Percentiles rank a stretch among this genome's conserved stretches.
Evolutionary conservation across 1,140 invertebrate species (phyloP).

Genomic region (Portunus trituberculatus): DNA sequence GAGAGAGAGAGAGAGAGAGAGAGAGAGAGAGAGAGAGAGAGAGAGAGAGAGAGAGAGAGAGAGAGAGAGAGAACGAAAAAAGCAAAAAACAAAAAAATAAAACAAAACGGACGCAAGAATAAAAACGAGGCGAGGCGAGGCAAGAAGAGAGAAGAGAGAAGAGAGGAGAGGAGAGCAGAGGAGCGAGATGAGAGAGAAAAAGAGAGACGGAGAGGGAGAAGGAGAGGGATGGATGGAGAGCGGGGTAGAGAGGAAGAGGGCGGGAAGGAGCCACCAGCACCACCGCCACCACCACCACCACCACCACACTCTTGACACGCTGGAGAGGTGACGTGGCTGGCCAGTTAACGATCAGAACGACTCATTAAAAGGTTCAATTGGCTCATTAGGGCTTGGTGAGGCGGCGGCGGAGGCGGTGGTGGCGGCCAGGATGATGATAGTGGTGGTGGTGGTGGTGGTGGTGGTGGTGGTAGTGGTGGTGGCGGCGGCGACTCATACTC

Average conservation of each 20-base stretch:
- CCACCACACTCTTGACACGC: background rate
- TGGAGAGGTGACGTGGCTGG: background rate
- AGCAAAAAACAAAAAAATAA: too few relatives aligned
- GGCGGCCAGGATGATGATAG: background rate
- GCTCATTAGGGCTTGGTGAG: conserved; percentile 18
- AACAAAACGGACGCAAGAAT: too few relatives aligned
- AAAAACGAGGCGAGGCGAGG: too few relatives aligned
- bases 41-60: too few relatives aligned
- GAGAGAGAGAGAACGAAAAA: too few relatives aligned
- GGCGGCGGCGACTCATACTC: background rate
- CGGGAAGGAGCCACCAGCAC: background rate
- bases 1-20: too few relatives aligned
- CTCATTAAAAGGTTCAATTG: conserved; percentile 23
- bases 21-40: too few relatives aligned
- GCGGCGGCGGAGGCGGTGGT: background rate
- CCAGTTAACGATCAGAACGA: conserved; percentile 21
- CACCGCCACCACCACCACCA: too few relatives aligned
- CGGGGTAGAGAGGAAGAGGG: background rate
- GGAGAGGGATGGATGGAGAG: background rate
- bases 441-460: background rate
- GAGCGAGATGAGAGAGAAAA: too few relatives aligned
- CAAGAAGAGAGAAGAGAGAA: too few relatives aligned
- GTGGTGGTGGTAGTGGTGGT: background rate
- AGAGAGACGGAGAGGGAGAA: background rate
- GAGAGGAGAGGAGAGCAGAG: too few relatives aligned